These are phyloP conservation scores for Rhagonycha fulva DNA, from an alignment of 2,888 invertebrate genomes.

Conservation along the genomic window DNA sequence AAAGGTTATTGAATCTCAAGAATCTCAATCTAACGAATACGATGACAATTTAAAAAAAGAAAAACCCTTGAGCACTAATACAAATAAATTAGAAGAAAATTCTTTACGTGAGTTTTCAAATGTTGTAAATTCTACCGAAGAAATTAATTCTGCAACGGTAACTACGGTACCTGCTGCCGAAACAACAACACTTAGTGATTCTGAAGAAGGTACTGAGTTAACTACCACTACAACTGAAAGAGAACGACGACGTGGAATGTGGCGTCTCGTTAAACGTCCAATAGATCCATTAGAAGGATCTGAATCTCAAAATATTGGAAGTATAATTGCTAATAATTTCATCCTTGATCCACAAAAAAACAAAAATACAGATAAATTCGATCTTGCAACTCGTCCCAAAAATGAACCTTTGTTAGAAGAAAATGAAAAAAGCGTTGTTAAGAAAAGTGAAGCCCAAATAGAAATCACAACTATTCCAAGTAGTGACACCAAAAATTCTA, in stretches of 20 bases:
- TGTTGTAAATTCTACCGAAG: slow-evolving; percentile 7
- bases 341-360: slow-evolving; percentile 34
- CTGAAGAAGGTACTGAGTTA: slow-evolving; percentile 26
- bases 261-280: slow-evolving; percentile 69
- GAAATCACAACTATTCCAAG: not conserved
- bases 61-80: not conserved
- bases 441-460: not conserved
- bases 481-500: slow-evolving; percentile 22
- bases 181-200: not conserved
- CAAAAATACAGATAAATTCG: slow-evolving; percentile 25
- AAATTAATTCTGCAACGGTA: slow-evolving; percentile 28
- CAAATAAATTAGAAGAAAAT: slow-evolving; percentile 9
- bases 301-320: slow-evolving; percentile 75
- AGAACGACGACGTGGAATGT: slow-evolving; percentile 68
- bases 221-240: slow-evolving; percentile 45
- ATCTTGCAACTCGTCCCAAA: not conserved
- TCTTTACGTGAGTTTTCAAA: slow-evolving; percentile 4
- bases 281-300: slow-evolving; percentile 75
- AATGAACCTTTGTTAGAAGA: not conserved
- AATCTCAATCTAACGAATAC: not conserved
- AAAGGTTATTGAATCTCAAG: not conserved
- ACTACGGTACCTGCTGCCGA: not conserved
- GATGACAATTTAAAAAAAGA: not conserved
- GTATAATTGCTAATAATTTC: slow-evolving; percentile 43
- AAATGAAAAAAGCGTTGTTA: not conserved